These are phyloP conservation scores for Protobothrops flavoviridis DNA, from an alignment of 2,113 vertebrate species.

Conservation along the genomic window DNA sequence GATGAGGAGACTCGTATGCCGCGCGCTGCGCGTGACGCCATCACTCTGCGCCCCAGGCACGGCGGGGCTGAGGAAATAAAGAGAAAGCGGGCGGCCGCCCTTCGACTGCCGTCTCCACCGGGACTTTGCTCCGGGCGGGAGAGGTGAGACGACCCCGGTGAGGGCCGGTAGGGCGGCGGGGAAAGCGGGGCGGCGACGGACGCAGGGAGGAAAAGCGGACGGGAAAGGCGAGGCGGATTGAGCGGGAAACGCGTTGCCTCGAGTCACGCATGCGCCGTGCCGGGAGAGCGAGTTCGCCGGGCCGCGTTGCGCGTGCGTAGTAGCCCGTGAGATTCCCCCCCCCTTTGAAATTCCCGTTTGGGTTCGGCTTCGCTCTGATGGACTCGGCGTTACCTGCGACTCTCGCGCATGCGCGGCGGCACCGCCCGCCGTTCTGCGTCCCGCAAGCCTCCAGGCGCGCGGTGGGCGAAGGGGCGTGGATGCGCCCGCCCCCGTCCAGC, in stretches of 20 bases:
- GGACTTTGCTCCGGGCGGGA: background rate
- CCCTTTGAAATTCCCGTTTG: background rate
- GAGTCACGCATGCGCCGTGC: background rate
- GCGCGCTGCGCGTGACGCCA: background rate
- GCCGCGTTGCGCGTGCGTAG: background rate
- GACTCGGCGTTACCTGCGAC: background rate
- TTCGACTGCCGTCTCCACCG: background rate
- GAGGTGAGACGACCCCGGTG: background rate
- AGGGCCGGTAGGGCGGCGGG: background rate
- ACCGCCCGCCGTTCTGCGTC: background rate
- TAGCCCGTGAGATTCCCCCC: background rate
- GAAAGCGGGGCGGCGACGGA: no score
- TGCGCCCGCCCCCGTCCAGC: background rate
- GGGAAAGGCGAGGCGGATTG: no score
- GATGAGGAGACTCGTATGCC: background rate
- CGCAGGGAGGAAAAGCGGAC: accelerated
- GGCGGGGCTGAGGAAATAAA: conserved; percentile 8
- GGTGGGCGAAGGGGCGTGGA: background rate
- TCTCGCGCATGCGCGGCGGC: background rate
- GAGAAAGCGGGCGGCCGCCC: background rate
- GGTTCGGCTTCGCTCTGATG: background rate
- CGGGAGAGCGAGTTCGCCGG: accelerated
- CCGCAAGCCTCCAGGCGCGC: background rate
- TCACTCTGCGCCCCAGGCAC: background rate
- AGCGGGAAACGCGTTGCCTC: background rate